Conservation (phyloP, 1,140 invertebrate species). For the Drosophila takahashii region DNA sequence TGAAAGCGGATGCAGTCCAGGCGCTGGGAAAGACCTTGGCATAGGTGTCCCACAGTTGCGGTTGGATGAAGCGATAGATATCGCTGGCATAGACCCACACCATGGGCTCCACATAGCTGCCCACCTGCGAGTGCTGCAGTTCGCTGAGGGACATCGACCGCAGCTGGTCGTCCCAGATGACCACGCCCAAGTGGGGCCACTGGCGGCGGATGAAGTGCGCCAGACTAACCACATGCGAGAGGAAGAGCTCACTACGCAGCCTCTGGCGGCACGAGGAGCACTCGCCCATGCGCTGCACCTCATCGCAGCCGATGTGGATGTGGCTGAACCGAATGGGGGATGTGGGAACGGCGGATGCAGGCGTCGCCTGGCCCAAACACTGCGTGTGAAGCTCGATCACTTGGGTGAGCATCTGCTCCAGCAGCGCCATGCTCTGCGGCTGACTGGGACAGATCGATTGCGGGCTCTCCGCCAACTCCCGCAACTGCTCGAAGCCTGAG, state of each 20-base stretch:
- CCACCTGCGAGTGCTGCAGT: conserved; percentile 89
- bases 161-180: conserved; percentile 99
- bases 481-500: conserved; percentile 89
- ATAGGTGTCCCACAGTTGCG: conserved; percentile 91
- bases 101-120: conserved; percentile 92
- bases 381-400: conserved; percentile 85
- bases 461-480: conserved; percentile 91
- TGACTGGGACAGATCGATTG: conserved; percentile 94
- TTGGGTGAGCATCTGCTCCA: conserved; percentile 94
- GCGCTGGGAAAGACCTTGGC: conserved; percentile 92
- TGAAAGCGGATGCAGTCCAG: conserved; percentile 89
- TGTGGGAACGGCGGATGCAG: conserved; percentile 63
- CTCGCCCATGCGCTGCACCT: conserved; percentile 93
- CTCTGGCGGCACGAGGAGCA: conserved; percentile 90
- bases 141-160: conserved; percentile 89
- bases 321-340: conserved; percentile 87
- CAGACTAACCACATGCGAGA: conserved; percentile 89
- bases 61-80: conserved; percentile 86
- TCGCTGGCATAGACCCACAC: conserved; percentile 92
- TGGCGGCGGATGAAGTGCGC: conserved; percentile 87
- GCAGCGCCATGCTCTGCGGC: conserved; percentile 89
- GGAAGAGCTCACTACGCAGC: conserved; percentile 87
- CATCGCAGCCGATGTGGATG: conserved; percentile 93
- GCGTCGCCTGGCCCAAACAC: conserved; percentile 33
- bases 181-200: conserved; percentile 88